These are phyloP conservation scores for Sitobion miscanthi DNA, from an alignment of 1,140 invertebrate species.

Conservation along the genomic window DNA sequence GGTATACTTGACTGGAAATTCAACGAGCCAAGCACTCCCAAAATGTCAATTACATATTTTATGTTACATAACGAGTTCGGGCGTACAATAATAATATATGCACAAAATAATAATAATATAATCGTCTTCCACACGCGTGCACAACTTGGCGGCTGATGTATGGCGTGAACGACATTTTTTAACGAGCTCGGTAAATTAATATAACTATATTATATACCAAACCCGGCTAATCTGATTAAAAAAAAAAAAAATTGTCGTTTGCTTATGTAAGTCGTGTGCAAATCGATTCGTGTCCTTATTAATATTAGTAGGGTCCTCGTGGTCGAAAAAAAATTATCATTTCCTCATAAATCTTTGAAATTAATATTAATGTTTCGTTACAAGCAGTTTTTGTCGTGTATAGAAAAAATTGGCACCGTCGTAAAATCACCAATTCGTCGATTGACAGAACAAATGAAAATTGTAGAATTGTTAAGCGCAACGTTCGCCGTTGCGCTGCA, in stretches of 20 bases:
- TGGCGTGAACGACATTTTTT: conserved; percentile 4
- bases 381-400: not conserved
- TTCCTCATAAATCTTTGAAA: not conserved
- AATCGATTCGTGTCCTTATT: not conserved
- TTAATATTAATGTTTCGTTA: conserved; percentile 27
- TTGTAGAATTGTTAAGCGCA: not conserved
- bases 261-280: not conserved
- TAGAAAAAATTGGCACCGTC: not conserved
- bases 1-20: not conserved
- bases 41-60: conserved; percentile 41
- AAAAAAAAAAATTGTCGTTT: not conserved
- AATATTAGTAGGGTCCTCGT: not conserved
- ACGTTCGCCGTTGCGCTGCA: not conserved
- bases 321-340: not conserved
- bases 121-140: not conserved
- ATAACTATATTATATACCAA: not conserved
- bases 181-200: not conserved
- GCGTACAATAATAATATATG: not conserved
- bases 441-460: not conserved
- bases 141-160: not conserved
- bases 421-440: not conserved
- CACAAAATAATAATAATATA: not conserved
- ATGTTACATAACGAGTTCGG: not conserved
- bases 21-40: not conserved
- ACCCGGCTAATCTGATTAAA: not conserved